Evolutionary conservation across 2,113 vertebrate genomes (phyloP), one percentile per base, ranked within the genome.

Genomic region (Phainopepla nitens): DNA sequence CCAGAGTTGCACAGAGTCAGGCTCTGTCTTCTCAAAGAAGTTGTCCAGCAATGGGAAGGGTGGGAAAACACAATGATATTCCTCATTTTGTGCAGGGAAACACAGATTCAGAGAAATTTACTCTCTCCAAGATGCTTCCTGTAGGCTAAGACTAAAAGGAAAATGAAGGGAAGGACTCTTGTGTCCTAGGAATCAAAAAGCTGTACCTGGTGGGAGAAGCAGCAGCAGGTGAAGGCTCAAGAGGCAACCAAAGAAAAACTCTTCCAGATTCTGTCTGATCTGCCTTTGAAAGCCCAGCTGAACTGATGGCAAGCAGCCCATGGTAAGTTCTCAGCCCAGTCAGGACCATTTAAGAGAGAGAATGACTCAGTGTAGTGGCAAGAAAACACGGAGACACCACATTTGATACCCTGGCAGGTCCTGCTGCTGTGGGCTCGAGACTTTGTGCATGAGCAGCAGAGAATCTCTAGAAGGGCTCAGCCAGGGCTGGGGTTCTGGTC

Each of bases 361-460:
- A 57, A 50, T 22, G 28, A 39, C 29, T 79, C 10, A 2, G 2
- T 0, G 0, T 14, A 36, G 33, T 21, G 41, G 16, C n/a, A 27
- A 13, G 42, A 65, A 72, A 58, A 51, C 24, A 47, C 41, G 6
- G 1, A 53, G 35, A 19, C 6, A 2, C 29, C 29, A 28, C 23
- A 39, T 80, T 42, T 45, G 25, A 25, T 42, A 19, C 15, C 18
- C 21, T 31, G 31, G 3, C 25, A 69, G 41, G 36, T 33, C 14
- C 49, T 62, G 18, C 29, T 90, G 62, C 15, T 17, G 0, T 10
- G 11, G 28, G 18, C 62, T 80, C 36, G 8, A 22, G 41, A 17
- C 3, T 68, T 18, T 0, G 5, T 14, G 16, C 24, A 1, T 1
- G 2, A 70, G 60, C n/a, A 77, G 33, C 54, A 61, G 54, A 68